Base-by-base conservation (phyloP, 2,797 vertebrate genomes). In the Phoxinus dragarum region DNA sequence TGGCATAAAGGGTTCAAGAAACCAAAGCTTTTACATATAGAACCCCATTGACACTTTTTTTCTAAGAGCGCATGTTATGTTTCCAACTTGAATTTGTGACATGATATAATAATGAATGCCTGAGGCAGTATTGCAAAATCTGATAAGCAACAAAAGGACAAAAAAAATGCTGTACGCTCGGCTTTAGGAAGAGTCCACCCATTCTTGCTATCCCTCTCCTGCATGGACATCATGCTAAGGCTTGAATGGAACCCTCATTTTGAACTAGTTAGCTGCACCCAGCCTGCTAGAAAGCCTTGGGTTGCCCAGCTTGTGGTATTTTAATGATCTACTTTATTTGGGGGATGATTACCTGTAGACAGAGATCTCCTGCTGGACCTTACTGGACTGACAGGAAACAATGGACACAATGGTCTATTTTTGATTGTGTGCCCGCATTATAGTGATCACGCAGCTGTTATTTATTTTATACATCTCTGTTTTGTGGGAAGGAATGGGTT, bases 261-360 rank as follows among this genome's bases (percentile, higher is more conserved):
- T 84, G 72, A 82, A 73, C 79, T 81, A 83, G 80, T 89, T 85
- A 85, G 52, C 42, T n/a, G 31, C 23, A 81, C 40, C 36, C 82
- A 67, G 82, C 34, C 21, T 84, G 56, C 72, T 86, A 76, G 56
- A 76, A 83, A 81, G 27, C 71, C 47, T 77, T 67, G 21, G 77
- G 84, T 88, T 84, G 71, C 81, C 71, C 77, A 74, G 86, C 88
- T 86, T 88, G 88, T 84, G 84, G 86, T 88, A 83, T 83, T 88
- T 89, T 86, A 89, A 87, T 86, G 78, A 85, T 77, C 82, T 75
- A 78, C 79, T 88, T 72, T 86, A 86, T 77, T 82, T 83, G 84
- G 72, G 47, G 49, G 47, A 74, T 69, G 86, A 79, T 89, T 85
- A 88, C 81, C 80, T 87, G 80, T 66, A 84, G 75, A 21, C 80